Base-by-base conservation (phyloP, 2,113 vertebrate species). In the Donacobius atricapilla region DNA sequence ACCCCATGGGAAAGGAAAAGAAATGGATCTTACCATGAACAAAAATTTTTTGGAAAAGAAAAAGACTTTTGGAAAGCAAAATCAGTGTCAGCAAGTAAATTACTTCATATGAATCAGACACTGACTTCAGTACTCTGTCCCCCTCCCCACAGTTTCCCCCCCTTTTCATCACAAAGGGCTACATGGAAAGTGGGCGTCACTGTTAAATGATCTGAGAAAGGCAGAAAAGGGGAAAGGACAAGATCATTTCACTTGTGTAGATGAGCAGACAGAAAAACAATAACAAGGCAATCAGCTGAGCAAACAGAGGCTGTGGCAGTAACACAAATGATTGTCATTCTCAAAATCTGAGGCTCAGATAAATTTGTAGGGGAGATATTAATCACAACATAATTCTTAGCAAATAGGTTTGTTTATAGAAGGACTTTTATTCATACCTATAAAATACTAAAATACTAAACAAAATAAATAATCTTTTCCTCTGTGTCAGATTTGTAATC, bases 201-300 rank as follows among this genome's bases (percentile, higher is more conserved):
- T 82, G 78, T 89, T 96, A 97, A 97, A 96, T 96, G 95, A 93
- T 77, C 88, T 96, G 87, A 96, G 89, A 83, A 93, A 96, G 53
- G 33, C 75, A 87, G 56, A 85, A 88, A 92, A 86, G 33, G 70
- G 68, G 39, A 89, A 93, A 90, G 23, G 31, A 64, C 77, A 96
- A 80, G 80, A 69, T 91, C 48, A 95, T 96, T 97, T 95, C 35
- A 64, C 31, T 84, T 48, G 50, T 86, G 58, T 56, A 89, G 72
- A 86, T 81, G 83, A 96, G 71, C 56, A 83, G 85, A 87, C 64
- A 91, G 44, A 54, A 91, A 92, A 94, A 73, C 71, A 96, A 81
- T 63, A 94, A 47, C 61, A 89, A 78, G 27, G 6, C 89, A 89
- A 91, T 89, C 88, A 89, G 15, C n/a, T 95, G 94, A 90, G 63